Base-by-base conservation (phyloP, 1,140 invertebrate genomes). In the Drosophila jambulina region DNA sequence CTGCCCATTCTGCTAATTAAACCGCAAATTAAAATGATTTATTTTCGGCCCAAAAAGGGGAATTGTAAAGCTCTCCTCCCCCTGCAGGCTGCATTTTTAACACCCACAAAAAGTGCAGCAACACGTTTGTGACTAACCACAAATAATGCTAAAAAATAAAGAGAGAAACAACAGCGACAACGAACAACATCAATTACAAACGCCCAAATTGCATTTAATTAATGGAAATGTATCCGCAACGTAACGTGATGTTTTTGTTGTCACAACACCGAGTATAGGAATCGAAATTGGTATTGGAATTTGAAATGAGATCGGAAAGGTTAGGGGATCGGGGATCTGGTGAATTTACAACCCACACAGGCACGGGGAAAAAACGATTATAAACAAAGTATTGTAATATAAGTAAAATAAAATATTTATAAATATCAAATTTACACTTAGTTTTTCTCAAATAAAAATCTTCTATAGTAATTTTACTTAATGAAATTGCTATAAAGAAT, bases 131-230 rank as follows among this genome's bases (percentile, higher is more conserved):
- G 82, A 85, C 82, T 86, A 78, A 87, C 61, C 68, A 58, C 36
- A 42, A 56, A 49, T 45, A 43, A 60, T 23, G 32, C 23, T 48
- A 45, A 71, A 72, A 19, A 51, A 51, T 32, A 51, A 57, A 36
- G 10, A n/a, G 38, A 29, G 17, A 51, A 46, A 56, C 32, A 36
- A 54, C 46, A 27, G 42, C 19, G 17, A 40, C 13, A 59, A 49
- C 34, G 43, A 77, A 72, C 62, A 78, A 65, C 53, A 67, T 60
- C 83, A 87, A 90, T 87, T 87, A 88, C 80, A 75, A 77, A 88
- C 85, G 77, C 69, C 85, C 84, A 83, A 88, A 88, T 87, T 88
- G 84, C 84, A 87, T 87, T 88, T 88, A 87, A 87, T 87, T 87
- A 87, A 87, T 88, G 84, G 75, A 90, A 84, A 80, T 88, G 82